Conservation (phyloP, 2,888 invertebrate species). For the Parasteatoda lunata region DNA sequence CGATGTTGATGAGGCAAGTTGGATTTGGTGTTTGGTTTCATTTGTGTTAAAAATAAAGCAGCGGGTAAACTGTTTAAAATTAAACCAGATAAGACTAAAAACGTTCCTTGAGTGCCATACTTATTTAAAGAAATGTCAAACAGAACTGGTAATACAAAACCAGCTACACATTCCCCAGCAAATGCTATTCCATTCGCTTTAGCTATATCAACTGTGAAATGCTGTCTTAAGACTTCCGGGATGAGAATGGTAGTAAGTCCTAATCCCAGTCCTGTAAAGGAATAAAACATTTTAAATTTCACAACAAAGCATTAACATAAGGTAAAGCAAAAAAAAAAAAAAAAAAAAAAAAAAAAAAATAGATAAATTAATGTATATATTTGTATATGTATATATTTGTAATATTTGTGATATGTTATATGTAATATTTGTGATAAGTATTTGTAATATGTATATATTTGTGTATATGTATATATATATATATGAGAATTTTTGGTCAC, state of each 20-base stretch:
- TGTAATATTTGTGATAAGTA: too few species aligned
- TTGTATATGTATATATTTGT: too few species aligned
- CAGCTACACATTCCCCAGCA: conserved; percentile 36
- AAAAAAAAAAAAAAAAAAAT: too few species aligned
- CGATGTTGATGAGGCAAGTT: neutral
- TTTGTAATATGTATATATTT: too few species aligned
- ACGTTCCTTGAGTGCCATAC: conserved; percentile 29
- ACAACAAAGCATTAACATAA: neutral
- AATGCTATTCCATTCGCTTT: conserved; percentile 44
- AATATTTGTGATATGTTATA: too few species aligned
- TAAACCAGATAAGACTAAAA: conserved; percentile 30
- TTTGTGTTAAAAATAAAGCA: conserved; percentile 9
- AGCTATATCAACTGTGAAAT: conserved; percentile 28
- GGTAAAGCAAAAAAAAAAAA: too few species aligned
- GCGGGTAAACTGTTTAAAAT: conserved; percentile 33
- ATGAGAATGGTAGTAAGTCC: conserved; percentile 28
- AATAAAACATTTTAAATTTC: neutral
- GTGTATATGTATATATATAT: too few species aligned
- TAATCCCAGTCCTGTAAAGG: conserved; percentile 27
- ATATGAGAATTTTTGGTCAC: too few species aligned
- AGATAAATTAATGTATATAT: too few species aligned
- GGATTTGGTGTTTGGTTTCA: neutral
- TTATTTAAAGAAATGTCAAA: conserved; percentile 10
- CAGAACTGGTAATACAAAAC: conserved; percentile 22
- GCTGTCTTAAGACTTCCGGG: conserved; percentile 30